phyloP scores from a whole-genome alignment of 1,140 invertebrate species.

The Bacillus rossius region DNA sequence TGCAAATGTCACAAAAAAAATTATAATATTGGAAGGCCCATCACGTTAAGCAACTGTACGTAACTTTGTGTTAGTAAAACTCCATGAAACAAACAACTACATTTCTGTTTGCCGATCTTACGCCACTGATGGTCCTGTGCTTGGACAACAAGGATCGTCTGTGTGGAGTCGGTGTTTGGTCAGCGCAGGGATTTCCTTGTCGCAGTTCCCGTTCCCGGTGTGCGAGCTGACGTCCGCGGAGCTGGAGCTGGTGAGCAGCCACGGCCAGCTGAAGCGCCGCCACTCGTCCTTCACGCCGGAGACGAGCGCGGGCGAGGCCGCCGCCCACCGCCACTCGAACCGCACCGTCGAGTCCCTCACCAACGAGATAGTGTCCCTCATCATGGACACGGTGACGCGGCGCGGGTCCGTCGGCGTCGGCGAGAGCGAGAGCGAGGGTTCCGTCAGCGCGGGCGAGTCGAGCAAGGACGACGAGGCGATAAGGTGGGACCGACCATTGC shows the following conservation, averaged over 20 bases:
- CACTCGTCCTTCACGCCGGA: conserved; percentile 18
- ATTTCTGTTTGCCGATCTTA: no score
- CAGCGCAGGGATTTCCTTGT: conserved; percentile 3
- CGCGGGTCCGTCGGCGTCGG: conserved; percentile 14
- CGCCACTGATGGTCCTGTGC: no score
- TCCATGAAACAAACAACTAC: no score
- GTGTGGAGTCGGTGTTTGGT: no score
- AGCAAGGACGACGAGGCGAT: background rate
- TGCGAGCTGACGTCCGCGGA: conserved; percentile 30
- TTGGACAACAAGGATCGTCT: no score
- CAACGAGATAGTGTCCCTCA: conserved; percentile 47
- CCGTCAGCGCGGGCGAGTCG: background rate
- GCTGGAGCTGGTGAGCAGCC: conserved; percentile 24
- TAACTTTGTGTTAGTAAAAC: no score
- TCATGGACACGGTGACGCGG: conserved; percentile 46
- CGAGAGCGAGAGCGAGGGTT: no score
- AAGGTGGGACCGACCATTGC: background rate
- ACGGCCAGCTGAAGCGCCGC: conserved; percentile 8
- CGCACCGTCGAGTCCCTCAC: conserved; percentile 45
- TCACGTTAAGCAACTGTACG: no score
- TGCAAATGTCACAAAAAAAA: no score
- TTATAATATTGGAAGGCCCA: no score
- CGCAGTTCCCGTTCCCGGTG: conserved; percentile 9
- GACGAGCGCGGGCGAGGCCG: background rate
- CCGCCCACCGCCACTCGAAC: background rate